phyloP scores from a whole-genome alignment of 2,888 invertebrate genomes.

The Thereva unica region DNA sequence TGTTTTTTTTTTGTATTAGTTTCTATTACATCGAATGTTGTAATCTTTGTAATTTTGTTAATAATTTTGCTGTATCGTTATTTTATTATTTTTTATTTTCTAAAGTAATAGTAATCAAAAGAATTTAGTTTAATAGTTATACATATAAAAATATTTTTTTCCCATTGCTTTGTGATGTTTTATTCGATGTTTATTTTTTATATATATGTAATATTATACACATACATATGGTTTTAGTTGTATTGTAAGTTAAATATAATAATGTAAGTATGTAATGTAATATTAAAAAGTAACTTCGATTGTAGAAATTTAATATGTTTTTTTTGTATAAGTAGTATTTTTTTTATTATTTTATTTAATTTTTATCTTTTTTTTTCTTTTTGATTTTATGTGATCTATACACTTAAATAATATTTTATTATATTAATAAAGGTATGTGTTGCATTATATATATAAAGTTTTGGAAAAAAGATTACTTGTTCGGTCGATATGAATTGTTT shows the following conservation, averaged over 20 bases:
- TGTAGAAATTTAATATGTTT: too few species aligned
- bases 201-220: conserved; percentile 5
- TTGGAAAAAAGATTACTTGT: conserved; percentile 6
- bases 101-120: too few species aligned
- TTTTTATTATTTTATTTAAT: too few species aligned
- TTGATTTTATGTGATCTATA: conserved; percentile 27
- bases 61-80: conserved; percentile 1
- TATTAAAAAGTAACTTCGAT: too few species aligned
- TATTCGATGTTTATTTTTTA: conserved; percentile 24
- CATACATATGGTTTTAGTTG: too few species aligned
- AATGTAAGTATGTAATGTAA: too few species aligned
- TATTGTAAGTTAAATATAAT: conserved; percentile 6
- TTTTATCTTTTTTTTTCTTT: too few species aligned
- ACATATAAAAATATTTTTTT: conserved; percentile 13
- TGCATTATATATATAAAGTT: conserved; percentile 11
- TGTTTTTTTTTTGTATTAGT: conserved; percentile 10
- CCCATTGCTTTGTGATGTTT: conserved; percentile 32
- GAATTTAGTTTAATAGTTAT: too few species aligned
- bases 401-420: conserved; percentile 17
- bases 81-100: too few species aligned
- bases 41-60: conserved; percentile 12
- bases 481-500: not conserved
- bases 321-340: too few species aligned
- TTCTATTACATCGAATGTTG: conserved; percentile 28
- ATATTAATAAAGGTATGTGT: conserved; percentile 6